These are phyloP conservation scores for Formica selysi DNA, from an alignment of 1,140 invertebrate species.

Conservation along the genomic window DNA sequence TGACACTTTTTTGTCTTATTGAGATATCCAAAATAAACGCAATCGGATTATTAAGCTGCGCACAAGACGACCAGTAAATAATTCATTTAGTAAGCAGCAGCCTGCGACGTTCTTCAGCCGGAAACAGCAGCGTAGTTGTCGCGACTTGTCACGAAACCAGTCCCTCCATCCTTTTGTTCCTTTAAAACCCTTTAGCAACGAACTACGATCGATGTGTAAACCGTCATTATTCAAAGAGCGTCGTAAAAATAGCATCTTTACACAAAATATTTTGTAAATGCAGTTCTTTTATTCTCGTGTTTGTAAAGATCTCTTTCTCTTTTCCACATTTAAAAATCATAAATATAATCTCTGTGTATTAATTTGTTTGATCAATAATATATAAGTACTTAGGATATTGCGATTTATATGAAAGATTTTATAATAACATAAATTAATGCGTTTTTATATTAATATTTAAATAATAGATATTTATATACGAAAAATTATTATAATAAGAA, in stretches of 20 bases:
- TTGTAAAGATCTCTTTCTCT: background rate
- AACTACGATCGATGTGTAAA: slow-evolving; percentile 66
- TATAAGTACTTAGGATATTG: background rate
- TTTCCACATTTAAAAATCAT: background rate
- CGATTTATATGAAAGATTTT: background rate
- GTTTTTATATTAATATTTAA: background rate
- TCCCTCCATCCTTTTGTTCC: slow-evolving; percentile 79
- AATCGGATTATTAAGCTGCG: slow-evolving; percentile 31
- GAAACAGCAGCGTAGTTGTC: slow-evolving; percentile 67
- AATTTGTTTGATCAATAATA: background rate
- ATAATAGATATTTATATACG: background rate
- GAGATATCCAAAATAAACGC: background rate
- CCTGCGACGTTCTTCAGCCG: slow-evolving; percentile 58
- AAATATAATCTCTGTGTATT: background rate
- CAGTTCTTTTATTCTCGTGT: background rate
- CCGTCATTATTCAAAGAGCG: background rate
- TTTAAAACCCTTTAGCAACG: slow-evolving; percentile 61
- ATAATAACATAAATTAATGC: background rate
- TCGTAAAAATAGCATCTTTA: slow-evolving; percentile 25
- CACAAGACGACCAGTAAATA: slow-evolving; percentile 6
- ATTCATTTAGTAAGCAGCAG: slow-evolving; percentile 57
- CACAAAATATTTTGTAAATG: slow-evolving; percentile 40
- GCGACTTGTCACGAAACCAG: slow-evolving; percentile 78
- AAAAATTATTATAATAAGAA: background rate
- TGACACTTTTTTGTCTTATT: background rate